phyloP scores from a whole-genome alignment of 1,140 invertebrate species.

The Drosophila nikananu region DNA sequence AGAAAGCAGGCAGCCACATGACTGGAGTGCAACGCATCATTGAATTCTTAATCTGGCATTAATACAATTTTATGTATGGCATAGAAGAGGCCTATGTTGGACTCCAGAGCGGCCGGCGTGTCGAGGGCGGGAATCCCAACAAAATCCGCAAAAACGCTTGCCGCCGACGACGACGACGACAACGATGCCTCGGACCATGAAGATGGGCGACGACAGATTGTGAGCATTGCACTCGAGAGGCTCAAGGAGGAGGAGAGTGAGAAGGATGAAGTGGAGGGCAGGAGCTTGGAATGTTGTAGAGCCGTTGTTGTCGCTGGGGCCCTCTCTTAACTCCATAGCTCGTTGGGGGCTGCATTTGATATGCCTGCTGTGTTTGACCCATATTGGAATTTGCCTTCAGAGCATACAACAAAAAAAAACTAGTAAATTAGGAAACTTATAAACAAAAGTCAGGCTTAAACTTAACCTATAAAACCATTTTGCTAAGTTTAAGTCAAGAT shows the following conservation, averaged over 20 bases:
- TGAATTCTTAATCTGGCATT: conserved; percentile 83
- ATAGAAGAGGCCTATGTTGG: conserved; percentile 16
- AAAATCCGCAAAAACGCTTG: conserved; percentile 57
- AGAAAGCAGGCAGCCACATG: conserved; percentile 10
- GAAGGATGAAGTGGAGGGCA: conserved; percentile 6
- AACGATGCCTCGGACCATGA: conserved; percentile 41
- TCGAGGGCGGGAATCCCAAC: conserved; percentile 69
- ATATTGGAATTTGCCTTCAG: conserved; percentile 79
- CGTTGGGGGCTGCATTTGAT: conserved; percentile 73
- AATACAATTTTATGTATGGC: conserved; percentile 78
- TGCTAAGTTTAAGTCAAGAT: background rate
- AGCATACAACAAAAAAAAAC: conserved; percentile 10
- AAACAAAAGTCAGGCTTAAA: background rate
- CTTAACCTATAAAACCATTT: background rate
- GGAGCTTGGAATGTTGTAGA: conserved; percentile 60
- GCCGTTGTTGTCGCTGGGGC: conserved; percentile 35
- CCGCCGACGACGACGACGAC: conserved; percentile 8
- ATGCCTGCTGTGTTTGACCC: conserved; percentile 83
- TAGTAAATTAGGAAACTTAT: background rate
- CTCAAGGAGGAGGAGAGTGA: conserved; percentile 3
- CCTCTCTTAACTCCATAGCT: conserved; percentile 4
- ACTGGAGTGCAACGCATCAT: conserved; percentile 60
- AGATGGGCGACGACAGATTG: conserved; percentile 76
- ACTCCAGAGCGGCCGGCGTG: conserved; percentile 14
- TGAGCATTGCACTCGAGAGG: conserved; percentile 54